Evolutionary conservation across 2,888 invertebrate genomes (phyloP).

Genomic region (Heteromyza rotundicornis): DNA sequence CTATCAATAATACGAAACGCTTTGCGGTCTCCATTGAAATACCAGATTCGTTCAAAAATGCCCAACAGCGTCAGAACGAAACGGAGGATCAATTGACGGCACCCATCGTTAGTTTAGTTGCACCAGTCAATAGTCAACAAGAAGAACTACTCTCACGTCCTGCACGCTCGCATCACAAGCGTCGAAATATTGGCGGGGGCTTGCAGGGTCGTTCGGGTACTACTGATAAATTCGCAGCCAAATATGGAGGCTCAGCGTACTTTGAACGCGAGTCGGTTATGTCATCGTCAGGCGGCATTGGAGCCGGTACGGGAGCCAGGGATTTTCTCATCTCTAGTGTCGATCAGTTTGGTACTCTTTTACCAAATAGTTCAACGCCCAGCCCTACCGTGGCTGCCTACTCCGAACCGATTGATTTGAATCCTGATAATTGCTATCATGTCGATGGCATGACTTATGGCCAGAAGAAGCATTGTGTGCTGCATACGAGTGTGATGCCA

Average conservation of each 20-base stretch:
- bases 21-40: slow-evolving; percentile 59
- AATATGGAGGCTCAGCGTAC: slow-evolving; percentile 41
- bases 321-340: slow-evolving; percentile 50
- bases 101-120: neutral
- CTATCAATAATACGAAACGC: slow-evolving; percentile 56
- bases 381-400: slow-evolving; percentile 46
- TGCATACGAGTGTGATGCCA: slow-evolving; percentile 62
- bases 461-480: slow-evolving; percentile 59
- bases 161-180: slow-evolving; percentile 51
- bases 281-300: slow-evolving; percentile 42
- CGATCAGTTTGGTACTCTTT: slow-evolving; percentile 42
- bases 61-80: slow-evolving; percentile 40
- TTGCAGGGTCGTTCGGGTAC: slow-evolving; percentile 29
- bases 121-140: slow-evolving; percentile 20
- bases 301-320: no score
- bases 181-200: slow-evolving; percentile 48
- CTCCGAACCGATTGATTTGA: slow-evolving; percentile 57
- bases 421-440: slow-evolving; percentile 59
- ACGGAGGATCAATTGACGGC: slow-evolving; percentile 12
- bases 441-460: slow-evolving; percentile 58
- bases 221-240: slow-evolving; percentile 37
- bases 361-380: slow-evolving; percentile 41
- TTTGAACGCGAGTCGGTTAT: slow-evolving; percentile 48
- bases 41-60: slow-evolving; percentile 57
- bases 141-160: slow-evolving; percentile 47